Base-by-base conservation (phyloP, 2,888 invertebrate genomes). In the Macaria liturata region DNA sequence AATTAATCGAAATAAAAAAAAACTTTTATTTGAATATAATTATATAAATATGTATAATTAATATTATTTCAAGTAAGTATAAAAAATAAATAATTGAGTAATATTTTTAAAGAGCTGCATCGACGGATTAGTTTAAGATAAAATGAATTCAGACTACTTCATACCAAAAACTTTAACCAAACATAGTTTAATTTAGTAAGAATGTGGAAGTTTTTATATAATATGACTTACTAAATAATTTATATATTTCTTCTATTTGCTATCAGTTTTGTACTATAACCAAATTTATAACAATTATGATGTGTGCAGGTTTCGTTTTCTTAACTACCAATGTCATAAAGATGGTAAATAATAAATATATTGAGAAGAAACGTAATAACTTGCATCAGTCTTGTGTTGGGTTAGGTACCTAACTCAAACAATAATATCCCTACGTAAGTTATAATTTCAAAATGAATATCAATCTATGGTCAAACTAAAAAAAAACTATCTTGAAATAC, bases 161-260 rank as follows among this genome's bases (percentile, higher is more conserved):
- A 34, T 51, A 46, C 50, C 49, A 57, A 57, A 57, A 47, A 43
- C 4, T 37, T 37, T 51, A 47, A 44, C 47, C 47, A 57, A 51
- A 57, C 57, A 37, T 46, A 8, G 8, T 53, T 4, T 46, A 32
- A 4, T 52, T 4, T 46, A 46, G n/a, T n/a, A 34, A n/a, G 8
- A 34, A 20, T 32, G 34, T 32, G 34, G 31, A 5, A 7, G 32
- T 3, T 49, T 49, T 49, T 42, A 40, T 42, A n/a, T n/a, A n/a
- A n/a, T n/a, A 4, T 42, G 9, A 32, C 39, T 42, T 9, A 32
- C 9, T 8, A 7, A 30, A 20, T 39, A 48, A 1, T 20, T n/a
- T 4, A 8, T 9, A 9, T 43, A 43, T 43, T 43, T 6, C 39
- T 49, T 40, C 9, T 31, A 39, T 8, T 43, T 39, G 8, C 1